Conservation (phyloP, 2,888 invertebrate species). For the Homarus gammarus region DNA sequence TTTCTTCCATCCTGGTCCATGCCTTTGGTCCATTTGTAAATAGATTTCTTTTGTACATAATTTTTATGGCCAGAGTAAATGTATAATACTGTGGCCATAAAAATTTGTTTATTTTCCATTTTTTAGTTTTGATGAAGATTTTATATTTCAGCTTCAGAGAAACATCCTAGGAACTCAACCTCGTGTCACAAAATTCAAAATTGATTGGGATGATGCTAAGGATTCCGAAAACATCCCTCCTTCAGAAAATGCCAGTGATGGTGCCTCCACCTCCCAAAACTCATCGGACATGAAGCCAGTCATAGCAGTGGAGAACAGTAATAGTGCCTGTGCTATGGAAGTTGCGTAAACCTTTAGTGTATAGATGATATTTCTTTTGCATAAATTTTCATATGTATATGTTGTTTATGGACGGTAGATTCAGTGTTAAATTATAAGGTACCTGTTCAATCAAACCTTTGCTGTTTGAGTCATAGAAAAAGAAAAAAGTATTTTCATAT, state of each 20-base stretch:
- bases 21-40: too few species aligned
- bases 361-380: constrained; percentile 27
- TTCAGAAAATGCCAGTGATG: constrained; percentile 52
- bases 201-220: constrained; percentile 89
- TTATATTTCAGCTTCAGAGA: constrained; percentile 80
- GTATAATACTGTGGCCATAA: too few species aligned
- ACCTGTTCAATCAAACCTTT: neutral
- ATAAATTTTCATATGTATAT: constrained; percentile 29
- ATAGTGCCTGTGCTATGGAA: constrained; percentile 76
- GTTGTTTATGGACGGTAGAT: neutral
- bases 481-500: neutral
- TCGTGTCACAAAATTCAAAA: constrained; percentile 96
- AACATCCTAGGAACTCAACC: constrained; percentile 94
- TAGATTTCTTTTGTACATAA: too few species aligned
- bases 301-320: constrained; percentile 69
- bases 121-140: constrained; percentile 77
- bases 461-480: neutral
- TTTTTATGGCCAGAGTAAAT: too few species aligned
- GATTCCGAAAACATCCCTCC: constrained; percentile 74
- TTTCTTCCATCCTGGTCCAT: too few species aligned
- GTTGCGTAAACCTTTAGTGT: constrained; percentile 57
- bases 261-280: constrained; percentile 48
- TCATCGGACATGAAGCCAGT: constrained; percentile 60
- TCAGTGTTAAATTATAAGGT: neutral
- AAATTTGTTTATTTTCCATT: neutral